These are phyloP conservation scores for Nannoperca obscura DNA, from an alignment of 2,797 vertebrate genomes.

Conservation along the genomic window DNA sequence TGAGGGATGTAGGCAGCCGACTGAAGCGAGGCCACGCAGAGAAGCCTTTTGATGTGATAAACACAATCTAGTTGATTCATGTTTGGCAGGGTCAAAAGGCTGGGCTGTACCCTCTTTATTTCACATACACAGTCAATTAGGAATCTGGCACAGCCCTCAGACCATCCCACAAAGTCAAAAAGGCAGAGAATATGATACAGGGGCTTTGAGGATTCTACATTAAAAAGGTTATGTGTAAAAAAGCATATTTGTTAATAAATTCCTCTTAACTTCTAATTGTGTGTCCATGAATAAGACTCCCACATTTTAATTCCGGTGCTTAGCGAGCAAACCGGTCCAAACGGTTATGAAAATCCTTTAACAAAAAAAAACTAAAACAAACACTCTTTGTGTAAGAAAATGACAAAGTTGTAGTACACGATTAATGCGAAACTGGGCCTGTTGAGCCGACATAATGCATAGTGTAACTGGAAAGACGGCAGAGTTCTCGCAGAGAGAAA, in stretches of 20 bases:
- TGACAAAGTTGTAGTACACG: not conserved
- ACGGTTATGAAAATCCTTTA: not conserved
- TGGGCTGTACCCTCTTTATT: conserved; percentile 19
- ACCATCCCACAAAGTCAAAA: conserved; percentile 15
- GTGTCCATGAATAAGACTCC: not conserved
- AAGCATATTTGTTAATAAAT: not conserved
- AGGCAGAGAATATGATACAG: not conserved
- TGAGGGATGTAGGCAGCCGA: conserved; percentile 22
- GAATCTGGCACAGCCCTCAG: conserved; percentile 25
- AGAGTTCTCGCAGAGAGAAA: not conserved
- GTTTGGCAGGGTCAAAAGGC: conserved; percentile 54
- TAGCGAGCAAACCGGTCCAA: not conserved
- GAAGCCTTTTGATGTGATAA: conserved; percentile 56
- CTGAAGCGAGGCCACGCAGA: conserved; percentile 43
- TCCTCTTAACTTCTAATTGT: not conserved
- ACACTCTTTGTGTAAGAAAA: not conserved
- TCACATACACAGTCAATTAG: conserved; percentile 29
- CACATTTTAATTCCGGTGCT: not conserved
- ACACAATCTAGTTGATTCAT: conserved; percentile 49
- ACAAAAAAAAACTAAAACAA: too few species aligned
- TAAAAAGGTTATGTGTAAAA: not conserved
- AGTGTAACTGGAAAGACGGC: not conserved
- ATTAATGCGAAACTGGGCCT: not conserved
- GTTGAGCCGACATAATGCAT: not conserved
- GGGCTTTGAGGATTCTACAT: not conserved